Conservation (phyloP, 2,113 vertebrate genomes). For the Corydoras sp. region DNA sequence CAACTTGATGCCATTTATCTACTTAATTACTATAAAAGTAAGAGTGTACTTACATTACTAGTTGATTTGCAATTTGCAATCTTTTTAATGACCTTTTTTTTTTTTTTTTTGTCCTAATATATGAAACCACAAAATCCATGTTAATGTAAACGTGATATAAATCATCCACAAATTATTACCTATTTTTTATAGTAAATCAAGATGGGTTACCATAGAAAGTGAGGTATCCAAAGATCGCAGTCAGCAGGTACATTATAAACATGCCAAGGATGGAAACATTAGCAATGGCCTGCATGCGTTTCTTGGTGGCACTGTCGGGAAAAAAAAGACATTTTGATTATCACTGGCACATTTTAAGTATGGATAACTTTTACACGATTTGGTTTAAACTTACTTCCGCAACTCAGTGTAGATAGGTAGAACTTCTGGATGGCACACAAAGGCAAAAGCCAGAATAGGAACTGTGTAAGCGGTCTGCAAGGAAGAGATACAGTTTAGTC, state of each 20-base stretch:
- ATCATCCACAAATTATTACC: too few relatives aligned
- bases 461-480: slow-evolving; percentile 71
- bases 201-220: slow-evolving; percentile 70
- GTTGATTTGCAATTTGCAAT: too few relatives aligned
- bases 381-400: slow-evolving; percentile 61
- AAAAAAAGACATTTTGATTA: slow-evolving; percentile 20
- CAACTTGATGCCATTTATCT: too few relatives aligned
- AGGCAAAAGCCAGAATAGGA: slow-evolving; percentile 77
- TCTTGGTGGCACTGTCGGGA: slow-evolving; percentile 68
- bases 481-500: too few relatives aligned
- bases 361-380: not conserved
- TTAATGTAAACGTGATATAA: too few relatives aligned
- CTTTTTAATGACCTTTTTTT: too few relatives aligned
- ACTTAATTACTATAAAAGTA: too few relatives aligned
- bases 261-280: slow-evolving; percentile 76
- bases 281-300: slow-evolving; percentile 76
- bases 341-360: not conserved
- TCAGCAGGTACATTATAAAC: slow-evolving; percentile 80
- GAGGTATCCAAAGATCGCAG: slow-evolving; percentile 76
- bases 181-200: too few relatives aligned
- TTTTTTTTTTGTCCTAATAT: too few relatives aligned
- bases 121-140: too few relatives aligned
- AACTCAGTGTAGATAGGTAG: slow-evolving; percentile 80
- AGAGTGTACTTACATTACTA: too few relatives aligned
- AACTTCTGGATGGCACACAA: slow-evolving; percentile 80